Evolutionary conservation across 2,888 invertebrate genomes (phyloP), one percentile per base, ranked within the genome.

Genomic region (Acrocera orbiculus): DNA sequence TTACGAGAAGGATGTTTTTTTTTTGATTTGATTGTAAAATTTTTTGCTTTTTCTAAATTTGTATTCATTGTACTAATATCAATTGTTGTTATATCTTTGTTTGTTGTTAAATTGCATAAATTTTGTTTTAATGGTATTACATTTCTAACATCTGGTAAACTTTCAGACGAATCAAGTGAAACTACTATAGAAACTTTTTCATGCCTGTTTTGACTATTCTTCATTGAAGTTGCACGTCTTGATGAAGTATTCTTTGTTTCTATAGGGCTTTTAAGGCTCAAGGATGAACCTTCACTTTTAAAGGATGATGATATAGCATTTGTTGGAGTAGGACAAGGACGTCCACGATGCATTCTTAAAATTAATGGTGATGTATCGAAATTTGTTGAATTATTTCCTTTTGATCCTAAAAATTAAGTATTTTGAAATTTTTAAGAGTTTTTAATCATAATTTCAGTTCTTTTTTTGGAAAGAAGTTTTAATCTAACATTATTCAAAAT

Each of bases 281-380:
- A 69, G 45, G 72, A 72, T 33, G 74, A 73, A 13, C 69, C 69
- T 14, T 64, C 29, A 10, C 73, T 73, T 32, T 70, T 64, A 6
- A 70, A 73, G 1, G 71, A 76, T 14, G 54, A 46, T 2, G 56
- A 56, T 1, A 73, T 73, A 6, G 58, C 50, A 16, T 61, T 57
- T 28, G 60, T 57, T 27, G 61, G 59, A 15, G 73, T 75, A 0
- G 74, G 72, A 10, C 78, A 66, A 1, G 58, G 54, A 16, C 60
- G 49, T 0, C 92, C 92, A 2, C 90, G 68, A 59, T 93, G 92
- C 46, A 93, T 89, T 44, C 92, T 70, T 42, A 93, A 61, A 1
- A 90, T 89, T 34, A 92, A 64, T 29, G 83, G 73, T 54, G 86
- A 81, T 54, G 86, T 85, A 48, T 86, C 82, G 50, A 83, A 81